A percentile compares a stretch with the other conserved stretches of the same genome.
Evolutionary conservation across 2,888 invertebrate species (phyloP).

Genomic region (Tethea ocularis): DNA sequence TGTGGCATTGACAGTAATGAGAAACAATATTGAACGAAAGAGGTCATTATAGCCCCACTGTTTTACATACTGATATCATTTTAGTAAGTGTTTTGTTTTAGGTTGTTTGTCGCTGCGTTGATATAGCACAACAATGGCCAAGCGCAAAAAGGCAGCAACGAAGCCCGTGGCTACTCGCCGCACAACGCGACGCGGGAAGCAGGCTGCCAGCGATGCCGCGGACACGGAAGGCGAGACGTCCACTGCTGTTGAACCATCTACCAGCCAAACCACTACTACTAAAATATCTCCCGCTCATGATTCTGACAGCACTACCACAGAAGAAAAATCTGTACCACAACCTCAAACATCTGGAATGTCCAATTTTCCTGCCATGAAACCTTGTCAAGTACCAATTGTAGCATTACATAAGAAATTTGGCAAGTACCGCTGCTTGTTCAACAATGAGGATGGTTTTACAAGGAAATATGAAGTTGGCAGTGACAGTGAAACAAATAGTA

Average conservation of each 20-base stretch:
- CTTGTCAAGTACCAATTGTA: slow-evolving; percentile 57
- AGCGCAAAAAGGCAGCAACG: slow-evolving; percentile 69
- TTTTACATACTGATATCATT: slow-evolving; percentile 34
- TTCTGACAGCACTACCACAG: slow-evolving; percentile 15
- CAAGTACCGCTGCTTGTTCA: slow-evolving; percentile 80
- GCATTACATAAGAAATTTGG: slow-evolving; percentile 83
- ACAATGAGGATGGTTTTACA: slow-evolving; percentile 62
- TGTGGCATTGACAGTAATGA: slow-evolving; percentile 65
- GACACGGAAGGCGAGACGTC: slow-evolving; percentile 41
- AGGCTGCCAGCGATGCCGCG: slow-evolving; percentile 40
- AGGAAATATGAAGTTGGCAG: slow-evolving; percentile 74
- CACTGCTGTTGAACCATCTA: slow-evolving; percentile 26
- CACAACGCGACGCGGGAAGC: slow-evolving; percentile 69
- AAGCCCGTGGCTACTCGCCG: slow-evolving; percentile 62
- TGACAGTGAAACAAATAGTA: slow-evolving; percentile 80
- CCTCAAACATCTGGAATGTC: slow-evolving; percentile 42
- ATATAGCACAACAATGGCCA: slow-evolving; percentile 63
- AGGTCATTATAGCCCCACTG: slow-evolving; percentile 58
- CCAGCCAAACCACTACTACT: slow-evolving; percentile 34
- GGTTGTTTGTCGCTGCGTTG: slow-evolving; percentile 54
- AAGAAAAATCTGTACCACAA: slow-evolving; percentile 24
- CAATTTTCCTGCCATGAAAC: slow-evolving; percentile 39
- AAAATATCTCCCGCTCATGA: slow-evolving; percentile 16
- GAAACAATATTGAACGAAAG: slow-evolving; percentile 61
- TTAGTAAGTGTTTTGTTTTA: slow-evolving; percentile 42